These are phyloP conservation scores for Trichonephila clavata DNA, from an alignment of 1,140 invertebrate genomes.

Conservation along the genomic window DNA sequence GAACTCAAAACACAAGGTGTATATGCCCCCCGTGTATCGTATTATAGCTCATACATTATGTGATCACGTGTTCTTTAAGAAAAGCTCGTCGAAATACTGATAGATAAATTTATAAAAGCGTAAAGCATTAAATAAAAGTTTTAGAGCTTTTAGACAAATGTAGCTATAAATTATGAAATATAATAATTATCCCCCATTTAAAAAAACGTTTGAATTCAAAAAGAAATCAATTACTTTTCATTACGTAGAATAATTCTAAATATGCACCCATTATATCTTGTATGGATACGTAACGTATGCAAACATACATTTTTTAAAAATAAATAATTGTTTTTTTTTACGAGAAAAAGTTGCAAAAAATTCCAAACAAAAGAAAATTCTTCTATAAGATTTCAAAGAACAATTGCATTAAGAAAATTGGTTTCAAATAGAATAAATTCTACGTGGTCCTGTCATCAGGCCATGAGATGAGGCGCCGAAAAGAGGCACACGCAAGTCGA, in stretches of 20 bases:
- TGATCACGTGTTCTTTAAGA: background rate
- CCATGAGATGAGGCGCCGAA: slow-evolving; percentile 97
- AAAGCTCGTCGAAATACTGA: background rate
- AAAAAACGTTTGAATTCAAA: background rate
- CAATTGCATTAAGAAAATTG: slow-evolving; percentile 14
- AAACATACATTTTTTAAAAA: background rate
- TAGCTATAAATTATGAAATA: background rate
- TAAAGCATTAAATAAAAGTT: background rate
- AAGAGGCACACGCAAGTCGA: slow-evolving; percentile 97
- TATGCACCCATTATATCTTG: background rate
- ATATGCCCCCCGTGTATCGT: background rate
- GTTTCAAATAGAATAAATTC: background rate
- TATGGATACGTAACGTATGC: background rate
- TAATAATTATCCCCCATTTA: background rate
- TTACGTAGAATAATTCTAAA: background rate
- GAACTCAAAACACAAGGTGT: background rate
- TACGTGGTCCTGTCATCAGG: slow-evolving; percentile 82
- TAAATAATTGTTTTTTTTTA: background rate
- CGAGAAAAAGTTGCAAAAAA: background rate
- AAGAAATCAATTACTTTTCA: background rate
- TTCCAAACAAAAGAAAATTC: background rate
- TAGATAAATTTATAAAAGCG: background rate
- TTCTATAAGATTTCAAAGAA: background rate
- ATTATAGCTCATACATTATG: background rate
- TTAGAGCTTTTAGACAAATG: background rate